Evolutionary conservation across 2,888 invertebrate species (phyloP).

Genomic region (Pristionchus arcanus): DNA sequence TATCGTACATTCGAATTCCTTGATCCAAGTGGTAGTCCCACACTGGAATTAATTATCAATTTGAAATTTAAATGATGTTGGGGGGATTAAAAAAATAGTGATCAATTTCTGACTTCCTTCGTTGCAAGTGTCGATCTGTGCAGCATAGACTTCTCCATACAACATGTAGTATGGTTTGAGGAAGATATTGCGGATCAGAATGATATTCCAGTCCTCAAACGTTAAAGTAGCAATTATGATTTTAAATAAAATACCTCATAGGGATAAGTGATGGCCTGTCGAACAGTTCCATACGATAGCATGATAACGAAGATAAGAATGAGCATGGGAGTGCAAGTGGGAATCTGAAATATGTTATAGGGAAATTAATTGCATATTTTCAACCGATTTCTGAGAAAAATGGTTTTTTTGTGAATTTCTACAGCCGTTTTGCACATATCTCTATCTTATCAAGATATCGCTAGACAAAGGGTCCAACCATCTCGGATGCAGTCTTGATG

Average conservation of each 20-base stretch:
- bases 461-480: slow-evolving; percentile 84
- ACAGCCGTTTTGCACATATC: too few relatives aligned
- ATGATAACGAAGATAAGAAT: slow-evolving; percentile 94
- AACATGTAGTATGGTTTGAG: slow-evolving; percentile 98
- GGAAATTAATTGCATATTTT: too few relatives aligned
- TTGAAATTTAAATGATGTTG: too few relatives aligned
- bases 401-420: too few relatives aligned
- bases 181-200: slow-evolving; percentile 89
- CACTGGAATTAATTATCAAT: slow-evolving; percentile 62
- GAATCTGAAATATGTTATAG: slow-evolving; percentile 80
- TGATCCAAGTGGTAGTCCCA: slow-evolving; percentile 69
- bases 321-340: slow-evolving; percentile 97
- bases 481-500: slow-evolving; percentile 99
- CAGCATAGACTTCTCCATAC: slow-evolving; percentile 97
- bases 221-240: neutral
- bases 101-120: slow-evolving; percentile 67
- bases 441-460: too few relatives aligned
- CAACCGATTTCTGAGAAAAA: too few relatives aligned
- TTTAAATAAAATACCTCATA: slow-evolving; percentile 83
- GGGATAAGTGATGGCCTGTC: slow-evolving; percentile 94
- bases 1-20: slow-evolving; percentile 64
- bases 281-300: slow-evolving; percentile 94
- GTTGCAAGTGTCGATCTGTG: slow-evolving; percentile 87
- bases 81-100: too few relatives aligned
- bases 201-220: slow-evolving; percentile 82